Evolutionary conservation across 2,888 invertebrate species (phyloP).

Genomic region (Drosophila nr. fundita): DNA sequence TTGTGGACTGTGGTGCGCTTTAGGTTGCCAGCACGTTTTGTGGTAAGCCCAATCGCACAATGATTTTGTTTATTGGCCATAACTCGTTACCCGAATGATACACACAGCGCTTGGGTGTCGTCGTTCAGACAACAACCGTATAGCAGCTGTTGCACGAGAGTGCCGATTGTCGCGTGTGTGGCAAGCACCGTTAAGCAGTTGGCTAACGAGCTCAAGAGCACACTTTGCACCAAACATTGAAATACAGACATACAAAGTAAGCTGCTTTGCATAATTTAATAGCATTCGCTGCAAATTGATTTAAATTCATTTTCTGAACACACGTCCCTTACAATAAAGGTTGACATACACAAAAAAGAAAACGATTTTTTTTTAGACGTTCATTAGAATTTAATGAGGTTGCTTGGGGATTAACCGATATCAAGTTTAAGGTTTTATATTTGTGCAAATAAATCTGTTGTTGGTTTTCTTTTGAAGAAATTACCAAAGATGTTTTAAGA

Average conservation of each 20-base stretch:
- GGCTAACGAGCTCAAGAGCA: conserved; percentile 21
- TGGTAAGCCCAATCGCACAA: conserved; percentile 53
- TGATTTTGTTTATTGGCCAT: conserved; percentile 81
- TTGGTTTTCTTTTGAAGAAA: neutral
- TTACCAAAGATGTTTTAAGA: neutral
- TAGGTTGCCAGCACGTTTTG: conserved; percentile 54
- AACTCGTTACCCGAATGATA: conserved; percentile 73
- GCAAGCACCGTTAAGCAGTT: conserved; percentile 26
- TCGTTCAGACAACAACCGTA: conserved; percentile 7
- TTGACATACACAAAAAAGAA: neutral
- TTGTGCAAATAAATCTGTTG: neutral
- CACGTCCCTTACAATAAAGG: neutral
- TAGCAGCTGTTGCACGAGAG: conserved; percentile 18
- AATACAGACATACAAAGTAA: conserved; percentile 13
- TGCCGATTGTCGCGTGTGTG: conserved; percentile 21
- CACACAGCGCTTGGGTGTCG: conserved; percentile 17
- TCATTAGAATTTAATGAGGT: neutral
- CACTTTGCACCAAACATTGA: conserved; percentile 1
- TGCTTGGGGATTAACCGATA: neutral
- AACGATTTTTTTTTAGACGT: neutral
- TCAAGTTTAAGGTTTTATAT: neutral
- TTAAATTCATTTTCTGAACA: conserved; percentile 23
- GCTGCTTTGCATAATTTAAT: conserved; percentile 41
- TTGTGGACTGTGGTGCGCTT: conserved; percentile 37
- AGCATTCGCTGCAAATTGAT: conserved; percentile 14